These are phyloP conservation scores for Sebastolobus alascanus DNA, from an alignment of 2,797 vertebrate species.

Conservation along the genomic window DNA sequence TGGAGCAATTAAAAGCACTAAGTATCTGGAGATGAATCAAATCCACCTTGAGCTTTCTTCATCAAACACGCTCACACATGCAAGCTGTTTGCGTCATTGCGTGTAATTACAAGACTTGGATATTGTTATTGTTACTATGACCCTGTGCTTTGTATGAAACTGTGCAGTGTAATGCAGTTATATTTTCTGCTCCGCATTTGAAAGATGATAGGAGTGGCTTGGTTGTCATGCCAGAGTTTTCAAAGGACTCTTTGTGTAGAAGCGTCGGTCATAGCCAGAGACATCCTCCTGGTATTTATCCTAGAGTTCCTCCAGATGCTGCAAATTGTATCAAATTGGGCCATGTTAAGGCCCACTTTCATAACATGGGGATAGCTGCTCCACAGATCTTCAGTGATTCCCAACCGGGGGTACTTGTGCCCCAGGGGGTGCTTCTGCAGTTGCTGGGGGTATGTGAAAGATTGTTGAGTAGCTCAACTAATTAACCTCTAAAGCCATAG, in stretches of 20 bases:
- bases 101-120: constrained; percentile 48
- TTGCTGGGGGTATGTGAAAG: background rate
- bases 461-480: background rate
- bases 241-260: constrained; percentile 82
- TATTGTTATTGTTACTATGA: constrained; percentile 61
- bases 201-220: constrained; percentile 81
- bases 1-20: constrained; percentile 41
- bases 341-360: constrained; percentile 73
- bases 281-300: constrained; percentile 81
- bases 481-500: background rate
- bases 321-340: constrained; percentile 80
- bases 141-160: constrained; percentile 61
- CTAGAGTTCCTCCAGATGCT: constrained; percentile 84
- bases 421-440: background rate
- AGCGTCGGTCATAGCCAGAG: constrained; percentile 77
- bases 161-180: constrained; percentile 69
- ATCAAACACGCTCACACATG: constrained; percentile 19
- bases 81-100: constrained; percentile 38
- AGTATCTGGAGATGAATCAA: constrained; percentile 43
- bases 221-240: constrained; percentile 78
- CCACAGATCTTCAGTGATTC: constrained; percentile 42
- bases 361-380: constrained; percentile 62
- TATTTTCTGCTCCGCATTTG: constrained; percentile 73
- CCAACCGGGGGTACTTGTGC: constrained; percentile 3
- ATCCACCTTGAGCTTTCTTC: constrained; percentile 33